Evolutionary conservation across 2,797 vertebrate species (phyloP).

Genomic region (Neosilurus mollespiculum): DNA sequence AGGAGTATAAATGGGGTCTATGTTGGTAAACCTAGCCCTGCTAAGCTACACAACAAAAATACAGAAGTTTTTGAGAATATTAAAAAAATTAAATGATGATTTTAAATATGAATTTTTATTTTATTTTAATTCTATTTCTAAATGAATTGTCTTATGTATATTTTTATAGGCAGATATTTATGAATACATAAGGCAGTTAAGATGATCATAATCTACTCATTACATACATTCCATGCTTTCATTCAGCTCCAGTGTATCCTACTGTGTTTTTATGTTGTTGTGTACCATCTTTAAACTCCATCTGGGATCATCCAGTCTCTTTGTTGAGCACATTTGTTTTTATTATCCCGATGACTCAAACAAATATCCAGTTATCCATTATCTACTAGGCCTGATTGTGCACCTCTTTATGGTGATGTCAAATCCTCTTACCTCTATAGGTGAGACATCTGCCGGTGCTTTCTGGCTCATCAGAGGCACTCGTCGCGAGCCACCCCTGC

Average conservation of each 20-base stretch:
- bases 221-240: constrained; percentile 14
- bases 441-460: constrained; percentile 69
- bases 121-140: neutral
- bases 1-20: neutral
- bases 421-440: constrained; percentile 62
- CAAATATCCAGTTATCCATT: constrained; percentile 75
- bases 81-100: neutral
- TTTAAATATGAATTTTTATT: neutral
- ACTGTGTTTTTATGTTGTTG: constrained; percentile 54
- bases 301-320: constrained; percentile 52
- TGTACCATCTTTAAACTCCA: constrained; percentile 61
- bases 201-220: neutral
- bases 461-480: constrained; percentile 66
- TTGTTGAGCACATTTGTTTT: constrained; percentile 63
- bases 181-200: neutral
- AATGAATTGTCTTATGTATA: neutral
- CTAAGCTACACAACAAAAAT: neutral
- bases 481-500: constrained; percentile 63
- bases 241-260: constrained; percentile 55
- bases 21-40: neutral
- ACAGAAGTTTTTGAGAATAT: neutral
- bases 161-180: neutral
- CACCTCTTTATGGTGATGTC: constrained; percentile 57
- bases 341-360: constrained; percentile 62
- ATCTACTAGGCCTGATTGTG: constrained; percentile 48